phyloP scores from a whole-genome alignment of 2,797 vertebrate species.

The Lemur catta region DNA sequence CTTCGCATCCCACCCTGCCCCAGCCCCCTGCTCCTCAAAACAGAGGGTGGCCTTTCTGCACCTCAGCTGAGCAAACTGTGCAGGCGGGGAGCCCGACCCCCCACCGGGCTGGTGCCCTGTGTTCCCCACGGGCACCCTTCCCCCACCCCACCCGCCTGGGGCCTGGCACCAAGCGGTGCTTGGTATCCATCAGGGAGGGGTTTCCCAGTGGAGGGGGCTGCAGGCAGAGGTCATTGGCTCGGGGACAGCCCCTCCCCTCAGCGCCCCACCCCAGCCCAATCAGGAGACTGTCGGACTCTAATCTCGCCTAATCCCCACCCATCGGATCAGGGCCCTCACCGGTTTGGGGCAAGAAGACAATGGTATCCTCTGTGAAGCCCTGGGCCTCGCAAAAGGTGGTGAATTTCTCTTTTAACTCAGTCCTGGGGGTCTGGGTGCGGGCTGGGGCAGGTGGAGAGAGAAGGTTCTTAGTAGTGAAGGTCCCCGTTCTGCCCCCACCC shows the following conservation, averaged over 20 bases:
- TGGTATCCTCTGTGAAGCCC: slow-evolving; percentile 85
- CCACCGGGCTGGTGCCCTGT: rapidly evolving
- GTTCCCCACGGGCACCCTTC: too few relatives aligned
- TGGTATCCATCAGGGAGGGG: neutral
- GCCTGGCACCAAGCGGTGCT: neutral
- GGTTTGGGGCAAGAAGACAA: slow-evolving; percentile 85
- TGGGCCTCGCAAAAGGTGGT: slow-evolving; percentile 83
- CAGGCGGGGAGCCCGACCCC: too few relatives aligned
- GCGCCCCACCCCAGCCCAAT: neutral
- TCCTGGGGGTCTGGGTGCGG: slow-evolving; percentile 81
- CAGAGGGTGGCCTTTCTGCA: too few relatives aligned
- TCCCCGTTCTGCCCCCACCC: neutral
- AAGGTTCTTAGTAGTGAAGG: neutral
- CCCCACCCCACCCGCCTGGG: neutral
- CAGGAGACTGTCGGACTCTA: neutral
- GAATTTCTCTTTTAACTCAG: slow-evolving; percentile 87
- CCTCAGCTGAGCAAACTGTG: neutral
- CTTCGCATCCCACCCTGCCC: too few relatives aligned
- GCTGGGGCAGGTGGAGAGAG: slow-evolving; percentile 80
- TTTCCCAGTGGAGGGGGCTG: neutral
- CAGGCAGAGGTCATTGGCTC: neutral
- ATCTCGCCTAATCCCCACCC: neutral
- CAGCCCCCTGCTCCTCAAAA: neutral
- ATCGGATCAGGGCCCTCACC: slow-evolving; percentile 80
- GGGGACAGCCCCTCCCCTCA: neutral